Evolutionary conservation across 1,140 invertebrate species (phyloP).

Genomic region (Augochlora pura): DNA sequence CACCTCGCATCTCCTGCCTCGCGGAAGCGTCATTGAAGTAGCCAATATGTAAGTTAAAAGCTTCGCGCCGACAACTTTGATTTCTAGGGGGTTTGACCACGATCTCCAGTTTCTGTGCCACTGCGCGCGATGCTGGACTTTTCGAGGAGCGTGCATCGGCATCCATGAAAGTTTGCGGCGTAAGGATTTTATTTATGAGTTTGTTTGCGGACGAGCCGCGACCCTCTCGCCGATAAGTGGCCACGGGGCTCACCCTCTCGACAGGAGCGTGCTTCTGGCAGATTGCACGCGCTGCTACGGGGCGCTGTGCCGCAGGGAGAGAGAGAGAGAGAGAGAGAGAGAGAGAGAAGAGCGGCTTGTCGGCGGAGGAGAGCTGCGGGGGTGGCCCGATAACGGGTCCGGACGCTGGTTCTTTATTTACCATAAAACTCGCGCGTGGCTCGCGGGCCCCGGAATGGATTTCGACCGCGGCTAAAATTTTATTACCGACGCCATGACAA

Average conservation of each 20-base stretch:
- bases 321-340: too few relatives aligned
- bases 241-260: slow-evolving; percentile 30
- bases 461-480: slow-evolving; percentile 39
- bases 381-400: slow-evolving; percentile 42
- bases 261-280: slow-evolving; percentile 58
- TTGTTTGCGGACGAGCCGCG: slow-evolving; percentile 51
- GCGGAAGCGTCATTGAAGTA: too few relatives aligned
- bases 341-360: too few relatives aligned
- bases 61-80: too few relatives aligned
- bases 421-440: slow-evolving; percentile 44
- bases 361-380: too few relatives aligned
- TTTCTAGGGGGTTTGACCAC: too few relatives aligned
- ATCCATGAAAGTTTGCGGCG: slow-evolving; percentile 37
- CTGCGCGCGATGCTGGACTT: not conserved
- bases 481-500: slow-evolving; percentile 35
- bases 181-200: slow-evolving; percentile 61
- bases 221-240: slow-evolving; percentile 55
- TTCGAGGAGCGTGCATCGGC: slow-evolving; percentile 11
- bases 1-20: too few relatives aligned
- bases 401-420: slow-evolving; percentile 37
- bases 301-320: not conserved
- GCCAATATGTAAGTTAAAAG: too few relatives aligned
- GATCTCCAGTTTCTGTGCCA: too few relatives aligned
- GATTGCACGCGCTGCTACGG: slow-evolving; percentile 58
- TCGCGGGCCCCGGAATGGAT: slow-evolving; percentile 17